Evolutionary conservation across 2,797 vertebrate genomes (phyloP), one percentile per base, ranked within the genome.

Genomic region (Sebastes vulpes): DNA sequence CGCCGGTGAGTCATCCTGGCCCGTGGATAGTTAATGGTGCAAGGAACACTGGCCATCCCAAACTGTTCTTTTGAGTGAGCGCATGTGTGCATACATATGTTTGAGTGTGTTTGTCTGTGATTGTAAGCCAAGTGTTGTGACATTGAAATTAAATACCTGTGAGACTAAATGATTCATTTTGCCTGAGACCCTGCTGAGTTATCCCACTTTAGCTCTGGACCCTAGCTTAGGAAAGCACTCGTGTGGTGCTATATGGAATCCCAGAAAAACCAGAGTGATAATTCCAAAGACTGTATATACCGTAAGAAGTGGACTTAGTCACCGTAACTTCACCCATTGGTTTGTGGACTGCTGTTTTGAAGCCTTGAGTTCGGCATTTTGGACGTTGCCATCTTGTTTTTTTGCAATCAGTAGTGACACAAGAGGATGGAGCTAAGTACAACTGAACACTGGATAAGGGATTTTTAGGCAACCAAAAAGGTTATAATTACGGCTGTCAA

Each of bases 1-100:
- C 3, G 66, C 67, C 72, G 79, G 28, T 87, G 86, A 90, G 79
- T 90, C 83, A 88, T 68, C 57, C 66, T 63, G 65, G 79, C 79
- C 50, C 61, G 65, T 60, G 74, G 77, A 59, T 65, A 56, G 52
- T 75, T 85, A 73, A 83, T 81, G 75, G 69, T 54, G 76, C 77
- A 87, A 67, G n/a, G 60, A 86, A 77, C 67, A 59, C 75, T 52
- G 70, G 65, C 65, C 67, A 75, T 68, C 68, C 31, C 10, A 86
- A 89, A 83, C 64, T 65, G 31, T 76, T 79, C 66, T 72, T 69
- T 42, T 58, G 63, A 72, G 31, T 31, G 58, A 60, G 56, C 10
- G 5, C 21, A 26, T 46, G 25, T 52, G 56, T 50, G 23, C 25
- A 25, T 66, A 23, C 57, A 25, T 48, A 6, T 65, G 16, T 42